Base-by-base conservation (phyloP, 2,113 vertebrate genomes). In the Rhea americana region DNA sequence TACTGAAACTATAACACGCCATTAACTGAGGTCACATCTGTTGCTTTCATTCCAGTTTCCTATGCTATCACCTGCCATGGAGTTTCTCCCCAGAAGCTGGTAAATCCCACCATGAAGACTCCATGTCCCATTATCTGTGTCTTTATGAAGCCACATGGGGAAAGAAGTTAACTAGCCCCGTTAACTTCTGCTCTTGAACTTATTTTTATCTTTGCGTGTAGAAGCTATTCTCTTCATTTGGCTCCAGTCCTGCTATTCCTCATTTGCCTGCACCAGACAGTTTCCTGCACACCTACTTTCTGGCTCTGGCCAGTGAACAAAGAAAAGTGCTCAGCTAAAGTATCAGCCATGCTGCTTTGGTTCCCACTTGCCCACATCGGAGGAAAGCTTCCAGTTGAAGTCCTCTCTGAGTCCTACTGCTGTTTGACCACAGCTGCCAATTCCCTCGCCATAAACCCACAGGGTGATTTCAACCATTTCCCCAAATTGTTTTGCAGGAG, bases 11-110 rank as follows among this genome's bases (percentile, higher is more conserved):
- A 11, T n/a, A 81, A 47, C 6, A 28, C 84, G 88, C 88, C 41
- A 68, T 26, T 50, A 7, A 16, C 13, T 14, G 16, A 51, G 18
- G 7, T 67, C 59, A 58, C n/a, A 81, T 81, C 61, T 51, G 5
- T 13, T 59, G 19, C 26, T 81, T 89, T 77, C 26, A 16, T 8
- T 7, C 11, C 20, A n/a, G 6, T 77, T 67, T 77, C 45, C 70
- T 55, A n/a, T 74, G 62, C 47, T 20, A 16, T 62, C 6, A 2
- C 12, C 4, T 82, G 22, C n/a, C 4, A 3, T 0, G 0, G 16
- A 21, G 30, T 32, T 87, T 61, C 37, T 86, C 3, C 14, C 37
- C 35, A 68, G 39, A 79, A 65, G 12, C 0, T 35, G 6, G 24
- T 51, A 51, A 28, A 8, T 39, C 47, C 28, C 61, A 53, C 30